Conservation (phyloP, 2,888 invertebrate species). For the Matsumyia berberina region DNA sequence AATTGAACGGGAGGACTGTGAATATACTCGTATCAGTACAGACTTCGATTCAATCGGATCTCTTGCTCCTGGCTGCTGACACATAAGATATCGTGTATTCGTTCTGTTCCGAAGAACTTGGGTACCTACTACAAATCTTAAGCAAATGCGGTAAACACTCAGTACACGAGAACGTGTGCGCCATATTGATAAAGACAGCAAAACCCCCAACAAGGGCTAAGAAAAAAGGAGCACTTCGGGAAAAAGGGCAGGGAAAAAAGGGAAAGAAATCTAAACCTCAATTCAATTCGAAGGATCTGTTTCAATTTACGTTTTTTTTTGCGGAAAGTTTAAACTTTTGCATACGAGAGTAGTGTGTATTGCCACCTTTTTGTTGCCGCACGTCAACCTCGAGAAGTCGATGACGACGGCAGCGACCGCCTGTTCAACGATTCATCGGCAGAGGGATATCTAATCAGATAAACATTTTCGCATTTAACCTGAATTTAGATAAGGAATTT, state of each 20-base stretch:
- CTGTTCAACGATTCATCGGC: constrained; percentile 63
- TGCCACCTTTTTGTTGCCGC: constrained; percentile 21
- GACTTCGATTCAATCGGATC: constrained; percentile 51
- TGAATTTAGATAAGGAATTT: constrained; percentile 82
- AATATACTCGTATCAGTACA: constrained; percentile 7
- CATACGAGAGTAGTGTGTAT: constrained; percentile 61
- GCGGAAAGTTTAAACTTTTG: constrained; percentile 65
- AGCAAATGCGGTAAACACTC: constrained; percentile 73
- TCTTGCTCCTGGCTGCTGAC: constrained; percentile 36
- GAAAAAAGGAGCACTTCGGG: constrained; percentile 5
- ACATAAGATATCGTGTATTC: constrained; percentile 63
- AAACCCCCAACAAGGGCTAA: constrained; percentile 12
- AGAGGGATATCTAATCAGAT: constrained; percentile 81
- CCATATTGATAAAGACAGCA: constrained; percentile 72
- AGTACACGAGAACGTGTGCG: constrained; percentile 68
- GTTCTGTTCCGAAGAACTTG: constrained; percentile 9
- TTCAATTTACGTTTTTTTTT: constrained; percentile 66
- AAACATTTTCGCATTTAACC: constrained; percentile 81
- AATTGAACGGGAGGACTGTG: constrained; percentile 62
- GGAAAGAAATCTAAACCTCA: constrained; percentile 60
- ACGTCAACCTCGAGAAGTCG: constrained; percentile 35
- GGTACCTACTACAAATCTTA: constrained; percentile 69
- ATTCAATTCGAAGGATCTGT: constrained; percentile 74
- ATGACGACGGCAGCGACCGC: constrained; percentile 8
- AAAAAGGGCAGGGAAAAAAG: constrained; percentile 25